phyloP scores from a whole-genome alignment of 2,888 invertebrate genomes.

The Drosophila nr. perissopoda region DNA sequence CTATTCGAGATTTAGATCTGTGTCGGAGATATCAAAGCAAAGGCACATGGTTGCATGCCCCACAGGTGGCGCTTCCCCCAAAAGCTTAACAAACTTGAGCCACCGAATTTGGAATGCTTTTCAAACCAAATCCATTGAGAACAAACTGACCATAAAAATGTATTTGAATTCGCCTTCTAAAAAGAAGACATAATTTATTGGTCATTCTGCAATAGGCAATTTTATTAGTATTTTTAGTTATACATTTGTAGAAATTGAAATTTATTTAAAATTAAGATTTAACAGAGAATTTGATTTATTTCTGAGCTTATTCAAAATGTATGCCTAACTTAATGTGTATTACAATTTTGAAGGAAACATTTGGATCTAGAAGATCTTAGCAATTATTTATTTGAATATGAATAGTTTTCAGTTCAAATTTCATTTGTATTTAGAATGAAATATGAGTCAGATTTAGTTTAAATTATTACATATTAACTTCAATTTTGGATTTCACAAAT shows the following conservation, averaged over 20 bases:
- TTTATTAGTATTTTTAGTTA: neutral
- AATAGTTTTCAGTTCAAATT: neutral
- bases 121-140: neutral
- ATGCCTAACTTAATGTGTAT: neutral
- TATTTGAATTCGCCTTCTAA: neutral
- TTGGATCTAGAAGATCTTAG: neutral
- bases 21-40: slow-evolving; percentile 75
- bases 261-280: neutral
- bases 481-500: neutral
- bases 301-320: neutral
- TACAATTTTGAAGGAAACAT: neutral
- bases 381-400: neutral
- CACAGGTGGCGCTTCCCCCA: slow-evolving; percentile 69
- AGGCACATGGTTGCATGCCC: slow-evolving; percentile 43
- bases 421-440: neutral
- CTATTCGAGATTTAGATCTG: slow-evolving; percentile 57
- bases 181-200: neutral
- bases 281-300: neutral
- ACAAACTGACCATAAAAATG: neutral
- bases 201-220: neutral
- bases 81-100: neutral
- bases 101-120: slow-evolving; percentile 34
- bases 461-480: neutral
- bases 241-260: neutral
- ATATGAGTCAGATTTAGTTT: neutral